Evolutionary conservation across 2,888 invertebrate genomes (phyloP).

Genomic region (Heteromurus nitidus): DNA sequence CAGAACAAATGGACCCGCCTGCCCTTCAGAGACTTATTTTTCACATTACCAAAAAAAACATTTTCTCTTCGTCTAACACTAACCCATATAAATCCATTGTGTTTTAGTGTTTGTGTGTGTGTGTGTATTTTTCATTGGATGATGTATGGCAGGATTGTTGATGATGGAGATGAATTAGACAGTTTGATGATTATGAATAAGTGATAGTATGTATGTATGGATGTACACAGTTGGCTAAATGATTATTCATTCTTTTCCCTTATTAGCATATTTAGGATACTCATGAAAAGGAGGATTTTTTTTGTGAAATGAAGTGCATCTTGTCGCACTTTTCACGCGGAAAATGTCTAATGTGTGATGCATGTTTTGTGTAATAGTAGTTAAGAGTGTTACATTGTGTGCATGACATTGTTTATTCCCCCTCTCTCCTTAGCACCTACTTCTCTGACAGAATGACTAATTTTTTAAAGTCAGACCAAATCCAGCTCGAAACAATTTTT

Average conservation of each 20-base stretch:
- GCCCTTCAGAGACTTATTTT: slow-evolving; percentile 40
- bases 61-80: slow-evolving; percentile 26
- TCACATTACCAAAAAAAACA: not conserved
- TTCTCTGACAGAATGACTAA: slow-evolving; percentile 43
- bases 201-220: not conserved
- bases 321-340: not conserved
- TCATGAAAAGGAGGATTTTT: slow-evolving; percentile 13
- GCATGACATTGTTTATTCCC: slow-evolving; percentile 24
- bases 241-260: slow-evolving; percentile 27
- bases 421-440: slow-evolving; percentile 19
- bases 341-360: too few species aligned
- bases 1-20: slow-evolving; percentile 61
- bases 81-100: slow-evolving; percentile 41
- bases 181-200: not conserved
- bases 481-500: slow-evolving; percentile 47
- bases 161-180: slow-evolving; percentile 23
- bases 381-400: slow-evolving; percentile 11
- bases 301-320: slow-evolving; percentile 9
- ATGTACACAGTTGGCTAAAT: slow-evolving; percentile 13
- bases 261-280: slow-evolving; percentile 27
- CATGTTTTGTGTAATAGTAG: not conserved
- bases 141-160: slow-evolving; percentile 10
- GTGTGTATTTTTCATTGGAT: slow-evolving; percentile 2
- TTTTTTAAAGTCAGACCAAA: slow-evolving; percentile 38
- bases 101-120: too few species aligned